Base-by-base conservation (phyloP, 2,888 invertebrate species). In the Coelinius sp. region DNA sequence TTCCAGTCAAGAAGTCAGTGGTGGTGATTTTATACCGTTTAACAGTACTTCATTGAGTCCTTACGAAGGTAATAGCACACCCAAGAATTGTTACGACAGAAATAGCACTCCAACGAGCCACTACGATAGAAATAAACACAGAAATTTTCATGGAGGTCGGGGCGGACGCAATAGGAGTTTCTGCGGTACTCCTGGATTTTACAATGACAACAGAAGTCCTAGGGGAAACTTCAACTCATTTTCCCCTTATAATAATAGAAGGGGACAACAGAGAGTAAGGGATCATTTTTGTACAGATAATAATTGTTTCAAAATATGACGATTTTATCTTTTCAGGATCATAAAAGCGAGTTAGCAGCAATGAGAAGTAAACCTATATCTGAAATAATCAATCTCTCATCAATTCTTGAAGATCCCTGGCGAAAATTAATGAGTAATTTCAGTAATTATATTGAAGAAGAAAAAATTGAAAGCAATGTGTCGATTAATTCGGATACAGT, bases 361-460 rank as follows among this genome's bases (percentile, higher is more conserved):
- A 56, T 27, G 14, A 56, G 53, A 31, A 44, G 53, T 22, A 44
- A 44, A 14, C 53, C 44, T n/a, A 79, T 85, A 77, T 79, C 82
- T 2, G 66, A 56, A 3, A 85, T 83, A 44, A 24, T 85, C 56
- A 77, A 85, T 75, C 68, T 82, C 6, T 70, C 70, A 68, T 81
- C 80, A 7, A 79, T 82, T 27, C 76, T 85, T 24, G 84, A 85
- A 68, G 84, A 85, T 76, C 85, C 85, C 3, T 85, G 85, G 85
- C 75, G 77, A n/a, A 76, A 81, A 44, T 77, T 84, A 67, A 62
- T 70, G n/a, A 53, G 49, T 53, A 53, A 31, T 44, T 27, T 22
- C 8, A 63, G 24, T 10, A 41, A 24, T 24, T 24, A 24, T 6
- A 38, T 24, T 17, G 6, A 6, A 6, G 22, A 63, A 24, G 41